Evolutionary conservation across 1,140 invertebrate species (phyloP).

Genomic region (Drosophila miranda): DNA sequence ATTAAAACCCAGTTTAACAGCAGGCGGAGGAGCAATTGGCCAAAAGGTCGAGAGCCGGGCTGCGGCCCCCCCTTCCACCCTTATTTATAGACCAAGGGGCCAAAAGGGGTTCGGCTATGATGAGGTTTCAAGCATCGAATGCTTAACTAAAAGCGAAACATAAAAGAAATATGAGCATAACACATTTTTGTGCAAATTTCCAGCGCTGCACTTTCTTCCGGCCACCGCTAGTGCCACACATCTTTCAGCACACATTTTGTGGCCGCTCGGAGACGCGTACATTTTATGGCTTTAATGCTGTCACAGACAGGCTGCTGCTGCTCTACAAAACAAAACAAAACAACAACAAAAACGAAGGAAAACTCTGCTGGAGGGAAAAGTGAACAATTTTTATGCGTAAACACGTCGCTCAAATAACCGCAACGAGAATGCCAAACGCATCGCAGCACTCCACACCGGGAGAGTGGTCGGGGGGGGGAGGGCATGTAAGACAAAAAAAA

Average conservation of each 20-base stretch:
- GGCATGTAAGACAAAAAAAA: constrained; percentile 46
- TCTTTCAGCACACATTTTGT: constrained; percentile 12
- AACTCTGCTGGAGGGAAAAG: constrained; percentile 15
- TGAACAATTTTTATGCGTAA: constrained; percentile 67
- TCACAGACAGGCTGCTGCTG: background rate
- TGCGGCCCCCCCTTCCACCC: constrained; percentile 20
- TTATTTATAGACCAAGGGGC: constrained; percentile 14
- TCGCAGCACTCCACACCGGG: constrained; percentile 9
- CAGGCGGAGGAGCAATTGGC: constrained; percentile 27
- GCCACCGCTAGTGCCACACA: background rate
- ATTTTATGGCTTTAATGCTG: constrained; percentile 56
- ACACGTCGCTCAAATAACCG: constrained; percentile 62
- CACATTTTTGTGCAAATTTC: constrained; percentile 45
- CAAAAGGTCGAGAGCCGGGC: constrained; percentile 35
- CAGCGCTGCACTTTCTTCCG: constrained; percentile 28
- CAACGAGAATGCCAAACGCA: constrained; percentile 55
- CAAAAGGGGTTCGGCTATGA: constrained; percentile 36
- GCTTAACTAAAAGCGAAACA: background rate
- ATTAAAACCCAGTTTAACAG: constrained; percentile 72
- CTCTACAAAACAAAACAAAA: background rate
- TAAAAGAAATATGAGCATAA: constrained; percentile 36
- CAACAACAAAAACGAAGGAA: constrained; percentile 6
- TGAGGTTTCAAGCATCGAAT: constrained; percentile 3
- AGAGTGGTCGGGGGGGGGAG: too few species aligned
- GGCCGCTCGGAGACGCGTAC: constrained; percentile 24